Evolutionary conservation across 2,797 vertebrate species (phyloP).

Genomic region (Sebastolobus alascanus): DNA sequence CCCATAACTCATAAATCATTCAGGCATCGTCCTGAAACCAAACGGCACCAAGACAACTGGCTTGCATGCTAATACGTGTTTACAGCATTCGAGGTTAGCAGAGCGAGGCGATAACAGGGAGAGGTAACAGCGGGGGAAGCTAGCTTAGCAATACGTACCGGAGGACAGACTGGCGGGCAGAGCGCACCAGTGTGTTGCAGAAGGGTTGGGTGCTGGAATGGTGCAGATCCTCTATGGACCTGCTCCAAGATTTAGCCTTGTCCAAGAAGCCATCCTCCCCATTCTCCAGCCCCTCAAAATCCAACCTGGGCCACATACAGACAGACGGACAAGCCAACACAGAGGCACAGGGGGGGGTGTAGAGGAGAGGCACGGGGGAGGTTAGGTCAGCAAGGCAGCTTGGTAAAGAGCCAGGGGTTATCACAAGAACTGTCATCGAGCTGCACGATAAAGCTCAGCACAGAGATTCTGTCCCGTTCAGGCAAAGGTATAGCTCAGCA

Average conservation of each 20-base stretch:
- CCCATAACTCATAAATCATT: slow-evolving; percentile 24
- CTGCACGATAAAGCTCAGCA: slow-evolving; percentile 76
- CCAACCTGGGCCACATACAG: slow-evolving; percentile 90
- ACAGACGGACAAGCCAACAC: slow-evolving; percentile 69
- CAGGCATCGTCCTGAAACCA: slow-evolving; percentile 22
- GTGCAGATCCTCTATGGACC: slow-evolving; percentile 99
- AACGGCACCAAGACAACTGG: slow-evolving; percentile 22
- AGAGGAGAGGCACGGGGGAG: slow-evolving; percentile 70
- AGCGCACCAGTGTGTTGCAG: slow-evolving; percentile 95
- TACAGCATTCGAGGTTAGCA: slow-evolving; percentile 61
- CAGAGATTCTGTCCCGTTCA: slow-evolving; percentile 55
- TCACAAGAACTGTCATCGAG: slow-evolving; percentile 68
- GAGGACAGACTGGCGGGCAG: slow-evolving; percentile 94
- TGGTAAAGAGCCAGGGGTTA: slow-evolving; percentile 72
- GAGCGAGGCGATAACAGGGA: slow-evolving; percentile 65
- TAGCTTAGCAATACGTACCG: slow-evolving; percentile 91
- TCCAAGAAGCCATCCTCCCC: slow-evolving; percentile 93
- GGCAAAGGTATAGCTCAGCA: slow-evolving; percentile 56
- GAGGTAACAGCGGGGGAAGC: slow-evolving; percentile 75
- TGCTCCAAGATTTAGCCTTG: slow-evolving; percentile 96
- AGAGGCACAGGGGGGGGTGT: slow-evolving; percentile 59
- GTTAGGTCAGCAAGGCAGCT: slow-evolving; percentile 71
- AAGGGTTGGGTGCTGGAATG: slow-evolving; percentile 90
- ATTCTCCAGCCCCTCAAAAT: slow-evolving; percentile 96
- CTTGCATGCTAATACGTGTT: slow-evolving; percentile 63